Evolutionary conservation across 2,888 invertebrate genomes (phyloP), one percentile per base, ranked within the genome.

Genomic region (Seira ritae): DNA sequence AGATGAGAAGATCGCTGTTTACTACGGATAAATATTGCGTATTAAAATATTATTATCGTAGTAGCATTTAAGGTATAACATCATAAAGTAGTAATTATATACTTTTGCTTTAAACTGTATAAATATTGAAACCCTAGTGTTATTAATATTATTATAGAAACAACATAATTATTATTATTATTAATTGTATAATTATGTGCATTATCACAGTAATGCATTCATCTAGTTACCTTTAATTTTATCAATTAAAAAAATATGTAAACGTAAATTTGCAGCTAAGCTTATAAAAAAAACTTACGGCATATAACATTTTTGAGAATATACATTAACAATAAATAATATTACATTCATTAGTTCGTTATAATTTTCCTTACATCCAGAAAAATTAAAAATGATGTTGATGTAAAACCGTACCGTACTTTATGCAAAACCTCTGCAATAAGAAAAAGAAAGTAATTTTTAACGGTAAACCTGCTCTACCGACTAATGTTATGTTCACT

Each of bases 221-320:
- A 84, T 69, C 84, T 86, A 86, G 86, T 86, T 86, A 86, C 86
- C 86, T 85, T 84, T 73, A 72, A 76, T 75, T 83, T 76, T 85
- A 81, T 55, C 31, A 31, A 71, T 74, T n/a, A 68, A 71, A n/a
- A n/a, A n/a, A n/a, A n/a, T n/a, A 68, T 69, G 70, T 78, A 31
- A 85, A 73, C 76, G 74, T 76, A 42, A 75, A 68, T 66, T 79
- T 55, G 3, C 3, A 55, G 55, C 67, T 73, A 75, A 72, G 62
- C 73, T 55, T 74, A 79, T 74, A 79, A 70, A 31, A 31, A 31
- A 67, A 67, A 69, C 70, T 70, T 22, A 60, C 17, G 78, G 55
- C 70, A 42, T 78, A 78, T 67, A 76, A 42, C 46, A 55, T 55
- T 31, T 31, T 31, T 2, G 12, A 55, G 12, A 55, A 8, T 8